Evolutionary conservation across 2,113 vertebrate species (phyloP).

Genomic region (Ahaetulla prasina): DNA sequence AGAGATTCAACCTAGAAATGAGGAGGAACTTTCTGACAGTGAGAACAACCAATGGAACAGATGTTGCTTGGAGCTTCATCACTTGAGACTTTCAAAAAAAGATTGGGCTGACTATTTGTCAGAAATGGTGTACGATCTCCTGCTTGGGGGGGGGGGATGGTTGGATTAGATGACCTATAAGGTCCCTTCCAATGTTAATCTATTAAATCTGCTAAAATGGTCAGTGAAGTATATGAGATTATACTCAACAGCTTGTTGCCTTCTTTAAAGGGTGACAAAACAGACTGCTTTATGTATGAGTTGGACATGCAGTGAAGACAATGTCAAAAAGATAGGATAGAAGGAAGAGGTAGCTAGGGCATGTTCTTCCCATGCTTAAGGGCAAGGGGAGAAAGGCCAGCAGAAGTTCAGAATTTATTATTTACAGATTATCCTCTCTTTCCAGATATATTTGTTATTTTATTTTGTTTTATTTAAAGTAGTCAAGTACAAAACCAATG

Average conservation of each 20-base stretch:
- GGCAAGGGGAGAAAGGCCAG: background rate
- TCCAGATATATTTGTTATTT: background rate
- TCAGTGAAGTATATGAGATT: background rate
- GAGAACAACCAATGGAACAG: no score
- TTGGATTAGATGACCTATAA: no score
- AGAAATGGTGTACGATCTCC: no score
- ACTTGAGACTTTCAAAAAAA: no score
- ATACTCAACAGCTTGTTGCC: background rate
- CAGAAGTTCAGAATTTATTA: background rate
- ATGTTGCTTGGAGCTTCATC: no score
- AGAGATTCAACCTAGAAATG: no score
- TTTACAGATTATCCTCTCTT: background rate
- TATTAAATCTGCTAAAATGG: no score
- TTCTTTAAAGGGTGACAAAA: background rate
- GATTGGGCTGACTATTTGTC: no score
- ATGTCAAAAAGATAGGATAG: background rate
- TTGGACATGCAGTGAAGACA: background rate
- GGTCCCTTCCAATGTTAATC: no score
- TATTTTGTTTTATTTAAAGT: background rate
- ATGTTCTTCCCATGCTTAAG: background rate
- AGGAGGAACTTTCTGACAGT: no score
- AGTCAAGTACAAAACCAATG: background rate
- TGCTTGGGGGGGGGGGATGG: no score
- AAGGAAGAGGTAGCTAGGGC: background rate
- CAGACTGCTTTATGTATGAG: background rate